Evolutionary conservation across 2,113 vertebrate species (phyloP).

Genomic region (Raja brachyura): DNA sequence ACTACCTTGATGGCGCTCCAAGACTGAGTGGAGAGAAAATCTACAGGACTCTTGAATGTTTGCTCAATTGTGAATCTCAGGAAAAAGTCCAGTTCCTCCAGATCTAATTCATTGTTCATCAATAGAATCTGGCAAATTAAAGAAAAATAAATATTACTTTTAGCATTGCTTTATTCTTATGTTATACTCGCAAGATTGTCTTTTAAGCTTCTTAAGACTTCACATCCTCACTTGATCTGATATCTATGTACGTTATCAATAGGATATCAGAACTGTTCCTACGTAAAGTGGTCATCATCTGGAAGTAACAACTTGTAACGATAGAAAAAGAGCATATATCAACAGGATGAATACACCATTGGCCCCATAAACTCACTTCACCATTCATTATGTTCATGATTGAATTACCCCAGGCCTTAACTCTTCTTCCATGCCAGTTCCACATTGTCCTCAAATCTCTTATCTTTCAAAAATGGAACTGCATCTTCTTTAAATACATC

Average conservation of each 20-base stretch:
- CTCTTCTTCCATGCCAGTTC: too few species aligned
- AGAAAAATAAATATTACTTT: not conserved
- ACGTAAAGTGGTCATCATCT: too few species aligned
- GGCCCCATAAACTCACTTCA: too few species aligned
- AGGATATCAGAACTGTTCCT: not conserved
- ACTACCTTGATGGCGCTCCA: constrained; percentile 71
- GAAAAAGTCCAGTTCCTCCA: constrained; percentile 67
- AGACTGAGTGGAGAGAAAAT: constrained; percentile 65
- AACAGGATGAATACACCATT: too few species aligned
- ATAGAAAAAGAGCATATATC: too few species aligned
- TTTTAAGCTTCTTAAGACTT: not conserved
- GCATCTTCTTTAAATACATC: too few species aligned
- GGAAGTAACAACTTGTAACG: too few species aligned
- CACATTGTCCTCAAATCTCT: too few species aligned
- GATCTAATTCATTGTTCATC: constrained; percentile 59
- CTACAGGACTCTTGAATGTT: constrained; percentile 57
- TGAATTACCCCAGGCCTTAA: too few species aligned
- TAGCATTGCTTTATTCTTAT: not conserved
- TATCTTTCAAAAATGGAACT: too few species aligned
- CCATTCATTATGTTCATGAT: too few species aligned
- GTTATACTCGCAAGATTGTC: too few species aligned
- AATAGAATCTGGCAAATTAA: constrained; percentile 62
- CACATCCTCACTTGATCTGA: not conserved
- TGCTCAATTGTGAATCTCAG: constrained; percentile 62
- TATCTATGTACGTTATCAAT: not conserved